Evolutionary conservation across 2,113 vertebrate genomes (phyloP).

Genomic region (Bubo bubo): DNA sequence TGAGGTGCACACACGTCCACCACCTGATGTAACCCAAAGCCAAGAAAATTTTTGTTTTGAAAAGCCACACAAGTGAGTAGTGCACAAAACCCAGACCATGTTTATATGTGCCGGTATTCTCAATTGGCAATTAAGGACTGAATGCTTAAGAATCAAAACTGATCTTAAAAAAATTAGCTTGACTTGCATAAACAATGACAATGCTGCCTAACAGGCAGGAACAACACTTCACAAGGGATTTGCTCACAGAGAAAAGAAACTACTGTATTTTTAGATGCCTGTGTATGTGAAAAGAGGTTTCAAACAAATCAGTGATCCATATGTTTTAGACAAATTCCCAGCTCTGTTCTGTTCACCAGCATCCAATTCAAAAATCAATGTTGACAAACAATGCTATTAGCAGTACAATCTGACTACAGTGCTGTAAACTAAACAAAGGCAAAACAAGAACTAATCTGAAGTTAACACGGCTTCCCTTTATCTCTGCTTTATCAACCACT

Average conservation of each 20-base stretch:
- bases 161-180: too few relatives aligned
- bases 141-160: not conserved
- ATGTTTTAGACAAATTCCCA: not conserved
- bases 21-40: not conserved
- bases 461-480: not conserved
- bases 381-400: not conserved
- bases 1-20: not conserved
- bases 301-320: not conserved
- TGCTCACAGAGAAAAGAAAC: not conserved
- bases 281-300: not conserved
- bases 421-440: not conserved
- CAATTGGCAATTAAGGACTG: not conserved
- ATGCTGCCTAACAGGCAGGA: not conserved
- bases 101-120: not conserved
- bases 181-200: not conserved
- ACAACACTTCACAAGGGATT: not conserved
- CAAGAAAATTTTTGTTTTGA: not conserved
- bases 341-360: not conserved
- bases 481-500: not conserved
- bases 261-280: not conserved
- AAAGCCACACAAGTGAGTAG: not conserved
- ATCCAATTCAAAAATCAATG: not conserved
- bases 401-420: not conserved
- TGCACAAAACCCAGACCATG: not conserved
- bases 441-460: not conserved